phyloP scores from a whole-genome alignment of 2,888 invertebrate species.

The Carabus problematicus region DNA sequence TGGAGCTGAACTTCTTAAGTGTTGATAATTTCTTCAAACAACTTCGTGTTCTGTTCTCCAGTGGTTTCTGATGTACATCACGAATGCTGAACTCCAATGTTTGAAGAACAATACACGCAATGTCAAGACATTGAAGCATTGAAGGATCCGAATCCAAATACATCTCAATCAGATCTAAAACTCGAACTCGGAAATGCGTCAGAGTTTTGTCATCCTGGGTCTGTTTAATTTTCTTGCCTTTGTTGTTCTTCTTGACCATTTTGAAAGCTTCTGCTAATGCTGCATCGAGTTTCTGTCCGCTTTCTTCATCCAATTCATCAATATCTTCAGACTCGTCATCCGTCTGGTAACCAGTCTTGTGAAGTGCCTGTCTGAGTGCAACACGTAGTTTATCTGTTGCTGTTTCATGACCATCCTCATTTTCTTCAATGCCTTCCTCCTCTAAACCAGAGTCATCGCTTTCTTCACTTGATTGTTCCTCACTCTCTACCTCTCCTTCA shows the following conservation, averaged over 20 bases:
- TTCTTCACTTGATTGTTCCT: slow-evolving; percentile 56
- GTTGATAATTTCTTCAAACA: slow-evolving; percentile 68
- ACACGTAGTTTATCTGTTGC: slow-evolving; percentile 73
- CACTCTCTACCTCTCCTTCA: slow-evolving; percentile 53
- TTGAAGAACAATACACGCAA: slow-evolving; percentile 72
- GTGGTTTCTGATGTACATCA: slow-evolving; percentile 71
- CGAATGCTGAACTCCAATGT: slow-evolving; percentile 74
- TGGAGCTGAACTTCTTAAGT: slow-evolving; percentile 67
- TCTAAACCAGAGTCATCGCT: slow-evolving; percentile 51
- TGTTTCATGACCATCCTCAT: slow-evolving; percentile 57
- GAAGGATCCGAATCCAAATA: slow-evolving; percentile 75
- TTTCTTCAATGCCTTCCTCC: slow-evolving; percentile 63
- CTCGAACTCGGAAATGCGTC: slow-evolving; percentile 76
- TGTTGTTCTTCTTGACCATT: slow-evolving; percentile 64
- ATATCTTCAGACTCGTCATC: slow-evolving; percentile 76
- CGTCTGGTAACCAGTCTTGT: slow-evolving; percentile 65
- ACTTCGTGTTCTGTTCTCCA: slow-evolving; percentile 68
- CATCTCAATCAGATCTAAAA: slow-evolving; percentile 77
- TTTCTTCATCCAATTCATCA: slow-evolving; percentile 77
- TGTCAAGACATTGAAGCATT: slow-evolving; percentile 71
- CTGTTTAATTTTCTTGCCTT: slow-evolving; percentile 59
- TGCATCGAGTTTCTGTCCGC: slow-evolving; percentile 71
- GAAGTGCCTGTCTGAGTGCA: slow-evolving; percentile 76
- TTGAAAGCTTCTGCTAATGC: slow-evolving; percentile 78
- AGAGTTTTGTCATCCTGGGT: slow-evolving; percentile 70